These are phyloP conservation scores for Bagarius yarrelli DNA, from an alignment of 2,113 vertebrate species.

Conservation along the genomic window DNA sequence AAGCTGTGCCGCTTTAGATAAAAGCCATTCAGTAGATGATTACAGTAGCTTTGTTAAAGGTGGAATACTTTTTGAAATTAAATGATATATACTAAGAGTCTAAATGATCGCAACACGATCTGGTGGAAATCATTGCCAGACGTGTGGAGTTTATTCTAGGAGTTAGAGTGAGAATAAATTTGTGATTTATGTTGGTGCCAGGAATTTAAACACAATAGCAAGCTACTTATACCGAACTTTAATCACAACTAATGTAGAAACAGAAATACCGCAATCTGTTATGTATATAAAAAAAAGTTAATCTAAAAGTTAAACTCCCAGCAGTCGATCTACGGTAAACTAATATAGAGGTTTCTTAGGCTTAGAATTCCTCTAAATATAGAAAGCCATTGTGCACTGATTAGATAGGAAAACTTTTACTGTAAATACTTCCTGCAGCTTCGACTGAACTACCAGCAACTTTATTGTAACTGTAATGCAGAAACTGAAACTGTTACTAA, in stretches of 20 bases:
- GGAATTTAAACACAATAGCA: too few relatives aligned
- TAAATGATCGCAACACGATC: too few relatives aligned
- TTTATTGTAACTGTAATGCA: constrained; percentile 61
- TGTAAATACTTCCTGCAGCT: constrained; percentile 60
- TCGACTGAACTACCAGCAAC: constrained; percentile 60
- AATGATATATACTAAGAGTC: neutral
- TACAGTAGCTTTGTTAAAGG: neutral
- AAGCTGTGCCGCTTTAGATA: neutral
- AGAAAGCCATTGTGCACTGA: constrained; percentile 41
- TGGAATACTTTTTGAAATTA: neutral
- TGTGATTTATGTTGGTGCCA: too few relatives aligned
- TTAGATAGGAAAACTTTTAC: constrained; percentile 50
- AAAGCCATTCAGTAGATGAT: neutral
- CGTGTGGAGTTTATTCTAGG: too few relatives aligned
- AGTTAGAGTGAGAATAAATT: too few relatives aligned
- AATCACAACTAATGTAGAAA: neutral
- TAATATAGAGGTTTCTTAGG: neutral
- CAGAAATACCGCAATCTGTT: neutral
- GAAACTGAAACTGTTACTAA: constrained; percentile 45
- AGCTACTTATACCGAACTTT: neutral
- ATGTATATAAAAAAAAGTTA: too few relatives aligned
- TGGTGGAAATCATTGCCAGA: too few relatives aligned
- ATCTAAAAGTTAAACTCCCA: too few relatives aligned
- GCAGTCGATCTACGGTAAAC: neutral
- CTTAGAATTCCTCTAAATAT: neutral